Conservation (phyloP, 2,113 vertebrate genomes). For the Haliaeetus leucogaster region DNA sequence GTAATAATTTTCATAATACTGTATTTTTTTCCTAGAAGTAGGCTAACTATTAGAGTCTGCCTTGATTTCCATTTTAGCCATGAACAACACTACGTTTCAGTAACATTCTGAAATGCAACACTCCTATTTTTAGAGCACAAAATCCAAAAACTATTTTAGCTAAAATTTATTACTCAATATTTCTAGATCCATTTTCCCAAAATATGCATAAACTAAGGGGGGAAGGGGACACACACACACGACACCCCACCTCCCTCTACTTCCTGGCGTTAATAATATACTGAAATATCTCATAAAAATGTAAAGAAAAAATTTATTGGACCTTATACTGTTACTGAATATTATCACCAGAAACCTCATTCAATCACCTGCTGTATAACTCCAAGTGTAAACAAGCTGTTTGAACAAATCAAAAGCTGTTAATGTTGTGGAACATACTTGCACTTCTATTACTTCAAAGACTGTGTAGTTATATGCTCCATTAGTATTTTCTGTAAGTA, state of each 20-base stretch:
- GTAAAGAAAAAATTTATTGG: background rate
- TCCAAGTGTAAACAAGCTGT: background rate
- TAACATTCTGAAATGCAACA: background rate
- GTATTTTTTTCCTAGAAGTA: background rate
- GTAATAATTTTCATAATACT: background rate
- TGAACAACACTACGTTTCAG: background rate
- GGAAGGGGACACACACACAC: no score
- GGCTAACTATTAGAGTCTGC: background rate
- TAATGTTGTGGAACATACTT: background rate
- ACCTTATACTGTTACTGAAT: background rate
- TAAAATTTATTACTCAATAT: background rate
- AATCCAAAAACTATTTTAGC: background rate
- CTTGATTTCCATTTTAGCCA: background rate
- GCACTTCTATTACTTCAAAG: background rate
- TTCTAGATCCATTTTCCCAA: background rate
- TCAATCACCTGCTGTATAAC: background rate
- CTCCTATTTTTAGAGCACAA: background rate
- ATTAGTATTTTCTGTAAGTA: background rate
- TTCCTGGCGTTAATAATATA: background rate
- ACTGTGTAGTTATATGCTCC: background rate
- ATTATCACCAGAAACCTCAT: background rate
- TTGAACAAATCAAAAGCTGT: slow-evolving; percentile 8
- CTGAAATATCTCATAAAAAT: background rate
- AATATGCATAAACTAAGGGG: background rate
- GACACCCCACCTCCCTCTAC: background rate